Evolutionary conservation across 2,888 invertebrate species (phyloP).

Genomic region (Scaptomyza flava): DNA sequence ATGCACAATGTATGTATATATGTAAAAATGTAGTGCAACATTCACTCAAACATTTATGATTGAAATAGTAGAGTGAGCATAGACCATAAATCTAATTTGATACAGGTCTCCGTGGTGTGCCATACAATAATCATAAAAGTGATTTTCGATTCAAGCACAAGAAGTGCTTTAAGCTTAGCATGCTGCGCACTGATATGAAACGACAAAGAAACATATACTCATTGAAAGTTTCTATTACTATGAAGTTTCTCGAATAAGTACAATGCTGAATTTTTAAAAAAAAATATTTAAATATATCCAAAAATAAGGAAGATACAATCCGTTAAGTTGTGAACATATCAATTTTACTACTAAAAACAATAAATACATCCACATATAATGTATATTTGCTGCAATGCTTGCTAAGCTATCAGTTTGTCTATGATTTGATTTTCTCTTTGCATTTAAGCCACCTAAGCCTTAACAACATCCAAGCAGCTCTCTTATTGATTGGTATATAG

Average conservation of each 20-base stretch:
- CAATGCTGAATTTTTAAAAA: no score
- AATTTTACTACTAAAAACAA: not conserved
- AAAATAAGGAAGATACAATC: no score
- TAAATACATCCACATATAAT: not conserved
- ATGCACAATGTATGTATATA: not conserved
- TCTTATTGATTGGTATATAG: slow-evolving; percentile 6
- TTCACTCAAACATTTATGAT: slow-evolving; percentile 19
- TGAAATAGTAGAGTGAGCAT: not conserved
- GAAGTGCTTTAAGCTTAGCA: slow-evolving; percentile 1
- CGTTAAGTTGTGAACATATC: no score
- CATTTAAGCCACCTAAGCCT: not conserved
- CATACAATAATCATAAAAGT: slow-evolving; percentile 18
- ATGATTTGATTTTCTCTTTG: slow-evolving; percentile 14
- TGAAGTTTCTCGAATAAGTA: no score
- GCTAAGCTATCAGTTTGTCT: slow-evolving; percentile 1
- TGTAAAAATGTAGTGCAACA: slow-evolving; percentile 12
- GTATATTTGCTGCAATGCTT: not conserved
- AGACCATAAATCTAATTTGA: slow-evolving; percentile 39
- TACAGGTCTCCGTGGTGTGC: not conserved
- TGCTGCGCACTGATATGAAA: not conserved
- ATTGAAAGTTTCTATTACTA: no score
- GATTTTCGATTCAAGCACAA: not conserved
- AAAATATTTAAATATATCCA: no score
- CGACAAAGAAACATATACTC: not conserved
- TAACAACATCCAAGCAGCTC: not conserved